Conservation (phyloP, 2,888 invertebrate genomes). For the Hirtodrosophila alboralis region DNA sequence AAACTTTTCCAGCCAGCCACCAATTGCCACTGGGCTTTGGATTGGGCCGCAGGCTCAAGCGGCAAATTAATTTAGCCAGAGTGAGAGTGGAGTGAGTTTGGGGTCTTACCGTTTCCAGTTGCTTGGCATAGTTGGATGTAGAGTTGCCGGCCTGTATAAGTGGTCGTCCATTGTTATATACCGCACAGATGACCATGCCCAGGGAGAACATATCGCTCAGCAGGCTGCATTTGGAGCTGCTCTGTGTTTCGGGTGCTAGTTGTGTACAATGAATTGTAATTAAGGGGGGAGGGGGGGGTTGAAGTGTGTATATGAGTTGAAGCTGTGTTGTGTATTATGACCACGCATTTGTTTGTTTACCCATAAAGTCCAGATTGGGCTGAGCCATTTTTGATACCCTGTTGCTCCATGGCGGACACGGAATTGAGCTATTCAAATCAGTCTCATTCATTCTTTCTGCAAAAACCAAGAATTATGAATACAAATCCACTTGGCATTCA, state of each 20-base stretch:
- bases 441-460: slow-evolving; percentile 89
- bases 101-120: slow-evolving; percentile 92
- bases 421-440: slow-evolving; percentile 89
- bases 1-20: slow-evolving; percentile 49
- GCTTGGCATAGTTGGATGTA: slow-evolving; percentile 93
- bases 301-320: neutral
- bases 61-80: slow-evolving; percentile 51
- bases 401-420: slow-evolving; percentile 95
- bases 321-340: neutral
- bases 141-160: slow-evolving; percentile 96
- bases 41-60: slow-evolving; percentile 15
- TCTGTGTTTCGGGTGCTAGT: slow-evolving; percentile 96
- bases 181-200: slow-evolving; percentile 96
- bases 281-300: neutral
- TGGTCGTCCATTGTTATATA: slow-evolving; percentile 95
- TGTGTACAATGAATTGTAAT: slow-evolving; percentile 36
- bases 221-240: slow-evolving; percentile 91
- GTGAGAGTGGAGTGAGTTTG: neutral
- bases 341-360: slow-evolving; percentile 85
- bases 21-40: slow-evolving; percentile 67
- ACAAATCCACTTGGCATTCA: slow-evolving; percentile 49
- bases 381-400: slow-evolving; percentile 96
- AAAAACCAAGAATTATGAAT: slow-evolving; percentile 39
- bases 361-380: slow-evolving; percentile 96
- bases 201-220: slow-evolving; percentile 98